Evolutionary conservation across 2,888 invertebrate genomes (phyloP).

Genomic region (Heteropelma amictum): DNA sequence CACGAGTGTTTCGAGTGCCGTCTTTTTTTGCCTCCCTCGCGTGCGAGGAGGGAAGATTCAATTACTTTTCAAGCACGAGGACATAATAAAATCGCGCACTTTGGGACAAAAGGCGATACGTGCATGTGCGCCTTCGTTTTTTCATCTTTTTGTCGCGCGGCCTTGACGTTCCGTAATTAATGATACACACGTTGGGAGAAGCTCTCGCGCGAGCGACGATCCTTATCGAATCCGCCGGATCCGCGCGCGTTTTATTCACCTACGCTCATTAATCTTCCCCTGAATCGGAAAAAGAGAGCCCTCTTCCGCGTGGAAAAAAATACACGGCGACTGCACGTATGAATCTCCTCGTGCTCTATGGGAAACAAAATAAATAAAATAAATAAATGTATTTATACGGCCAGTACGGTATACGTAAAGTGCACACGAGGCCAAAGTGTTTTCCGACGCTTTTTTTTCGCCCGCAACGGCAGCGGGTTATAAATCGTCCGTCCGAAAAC

Average conservation of each 20-base stretch:
- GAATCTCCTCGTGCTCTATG: too few species aligned
- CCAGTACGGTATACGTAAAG: background rate
- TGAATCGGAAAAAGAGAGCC: constrained; percentile 11
- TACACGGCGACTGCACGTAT: too few species aligned
- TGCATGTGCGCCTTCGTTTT: constrained; percentile 54
- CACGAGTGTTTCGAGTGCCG: too few species aligned
- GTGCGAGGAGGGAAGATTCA: constrained; percentile 51
- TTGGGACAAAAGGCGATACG: constrained; percentile 59
- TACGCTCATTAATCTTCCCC: constrained; percentile 49
- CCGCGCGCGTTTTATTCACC: constrained; percentile 38
- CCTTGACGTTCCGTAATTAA: constrained; percentile 38
- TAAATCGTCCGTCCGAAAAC: constrained; percentile 16
- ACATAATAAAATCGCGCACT: constrained; percentile 71
- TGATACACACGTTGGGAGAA: constrained; percentile 31
- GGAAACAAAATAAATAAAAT: too few species aligned
- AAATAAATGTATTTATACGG: background rate
- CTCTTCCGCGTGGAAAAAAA: background rate
- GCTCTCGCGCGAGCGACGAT: constrained; percentile 26
- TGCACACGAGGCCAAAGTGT: background rate
- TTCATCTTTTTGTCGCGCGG: background rate
- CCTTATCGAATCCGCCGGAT: constrained; percentile 42
- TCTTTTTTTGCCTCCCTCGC: constrained; percentile 19
- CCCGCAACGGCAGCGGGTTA: background rate
- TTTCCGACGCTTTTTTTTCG: constrained; percentile 5
- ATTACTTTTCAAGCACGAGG: constrained; percentile 67